Evolutionary conservation across 2,797 vertebrate genomes (phyloP), one percentile per base, ranked within the genome.

Genomic region (Nyctalus aviator): DNA sequence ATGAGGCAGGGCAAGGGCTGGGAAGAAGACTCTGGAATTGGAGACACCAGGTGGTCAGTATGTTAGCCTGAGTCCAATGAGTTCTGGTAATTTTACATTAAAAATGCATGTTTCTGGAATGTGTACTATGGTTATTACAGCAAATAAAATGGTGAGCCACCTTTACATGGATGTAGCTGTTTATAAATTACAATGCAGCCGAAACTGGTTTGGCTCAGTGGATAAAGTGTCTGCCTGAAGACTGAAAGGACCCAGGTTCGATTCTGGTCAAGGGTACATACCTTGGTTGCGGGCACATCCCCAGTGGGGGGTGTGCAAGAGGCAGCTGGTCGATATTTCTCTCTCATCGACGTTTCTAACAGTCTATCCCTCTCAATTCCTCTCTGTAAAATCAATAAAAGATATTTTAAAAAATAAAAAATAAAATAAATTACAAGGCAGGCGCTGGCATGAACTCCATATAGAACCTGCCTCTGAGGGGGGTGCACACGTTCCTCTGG

Each of bases 151-250:
- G 59, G 5, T 68, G 35, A 35, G 72, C 41, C 64, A 5, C 10
- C 27, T 59, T 35, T 50, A 15, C 11, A 1, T 35, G 27, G 20
- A 15, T 57, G 8, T 18, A 53, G 18, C 20, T 69, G 2, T 41
- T 66, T 78, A 25, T 4, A 0, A 10, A 10, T 69, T 15, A 5
- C 0, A 57, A 35, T 71, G 13, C 2, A 27, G 2, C 37, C 6
- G 37, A 41, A 41, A 41, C 37, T 41, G 37, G 6, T 41, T 41
- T 41, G 37, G 37, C 37, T 41, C 37, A 41, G 37, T 41, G 37
- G 37, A 41, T 41, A 41, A 6, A 41, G 37, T 6, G 6, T 41
- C 37, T 6, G 37, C 37, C 37, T 41, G 37, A 41, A 6, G 37
- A 41, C 37, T 41, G 37, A 37, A 37, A 37, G 37, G 37, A 5